Percentiles rank a stretch among this genome's conserved stretches.
These are phyloP conservation scores for Rhinichthys osculus DNA, from an alignment of 2,797 vertebrate species.

Conservation along the genomic window DNA sequence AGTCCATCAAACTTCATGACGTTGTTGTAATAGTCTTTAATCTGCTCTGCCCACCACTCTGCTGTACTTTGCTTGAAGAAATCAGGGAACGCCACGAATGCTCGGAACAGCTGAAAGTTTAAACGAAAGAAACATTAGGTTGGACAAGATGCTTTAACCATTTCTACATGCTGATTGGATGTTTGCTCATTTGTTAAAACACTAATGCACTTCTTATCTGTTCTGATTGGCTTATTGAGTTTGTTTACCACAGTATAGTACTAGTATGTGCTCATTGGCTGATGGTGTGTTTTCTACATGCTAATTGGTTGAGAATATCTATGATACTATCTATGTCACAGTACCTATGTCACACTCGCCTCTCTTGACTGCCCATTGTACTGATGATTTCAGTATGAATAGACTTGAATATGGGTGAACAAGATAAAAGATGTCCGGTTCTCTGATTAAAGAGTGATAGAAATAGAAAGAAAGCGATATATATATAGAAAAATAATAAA, in stretches of 20 bases:
- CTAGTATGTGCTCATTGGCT: constrained; percentile 45
- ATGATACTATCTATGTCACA: neutral
- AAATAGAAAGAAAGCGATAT: neutral
- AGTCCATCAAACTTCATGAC: constrained; percentile 88
- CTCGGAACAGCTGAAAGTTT: constrained; percentile 75
- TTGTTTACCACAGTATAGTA: neutral
- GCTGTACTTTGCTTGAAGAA: constrained; percentile 84
- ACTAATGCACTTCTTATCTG: neutral
- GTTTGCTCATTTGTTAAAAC: neutral
- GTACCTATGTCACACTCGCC: constrained; percentile 25
- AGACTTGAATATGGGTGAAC: constrained; percentile 1
- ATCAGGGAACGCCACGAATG: constrained; percentile 87
- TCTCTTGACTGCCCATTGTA: constrained; percentile 37
- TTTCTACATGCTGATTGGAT: neutral
- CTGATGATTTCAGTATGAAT: constrained; percentile 12
- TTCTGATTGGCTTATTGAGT: neutral
- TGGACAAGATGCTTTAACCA: neutral
- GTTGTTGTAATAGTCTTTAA: constrained; percentile 78
- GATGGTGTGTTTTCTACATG: constrained; percentile 17
- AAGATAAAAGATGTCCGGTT: neutral
- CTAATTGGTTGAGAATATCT: constrained; percentile 45
- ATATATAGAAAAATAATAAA: neutral
- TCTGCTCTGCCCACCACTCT: constrained; percentile 87
- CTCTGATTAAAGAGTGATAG: constrained; percentile 6
- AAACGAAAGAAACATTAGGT: neutral